Evolutionary conservation across 2,888 invertebrate genomes (phyloP), one percentile per base, ranked within the genome.

Genomic region (Arrhopalites spinosus): DNA sequence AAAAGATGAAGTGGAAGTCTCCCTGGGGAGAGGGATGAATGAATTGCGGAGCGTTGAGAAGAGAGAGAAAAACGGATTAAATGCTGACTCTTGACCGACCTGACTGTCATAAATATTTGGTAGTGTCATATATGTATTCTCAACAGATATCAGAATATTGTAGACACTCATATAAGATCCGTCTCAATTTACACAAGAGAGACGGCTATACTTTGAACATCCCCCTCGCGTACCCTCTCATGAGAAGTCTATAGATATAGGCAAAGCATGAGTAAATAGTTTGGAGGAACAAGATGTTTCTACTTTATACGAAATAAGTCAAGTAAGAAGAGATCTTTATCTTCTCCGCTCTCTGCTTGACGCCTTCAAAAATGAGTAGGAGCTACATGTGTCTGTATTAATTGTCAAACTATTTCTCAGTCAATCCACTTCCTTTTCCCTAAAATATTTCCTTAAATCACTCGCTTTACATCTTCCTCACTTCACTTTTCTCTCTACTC

Each of bases 71-170:
- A 59, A 36, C 43, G 59, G 53, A 71, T 71, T 59, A 71, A 71
- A 71, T 56, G 30, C 53, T 71, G 71, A 59, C 71, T 71, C n/a
- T 36, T 71, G 71, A 56, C 71, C 59, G 71, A 71, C 50, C 71
- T 29, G 59, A 36, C 56, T 36, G 30, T 59, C 71, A 71, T 71
- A 71, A 71, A 71, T 71, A 71, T 71, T 71, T 56, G 27, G 50
- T 56, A 29, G 71, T 59, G 71, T 56, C 59, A 36, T 43, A 17
- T 5, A 59, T 36, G 71, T 71, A 27, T 59, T n/a, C n/a, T n/a
- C n/a, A n/a, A n/a, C n/a, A n/a, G n/a, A n/a, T n/a, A n/a, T n/a
- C n/a, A n/a, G n/a, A n/a, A n/a, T n/a, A n/a, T n/a, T n/a, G n/a
- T n/a, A n/a, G 56, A 71, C 53, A 59, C 56, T 30, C n/a, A 59